These are phyloP conservation scores for Drosophila rufa DNA, from an alignment of 1,140 invertebrate species.

Conservation along the genomic window DNA sequence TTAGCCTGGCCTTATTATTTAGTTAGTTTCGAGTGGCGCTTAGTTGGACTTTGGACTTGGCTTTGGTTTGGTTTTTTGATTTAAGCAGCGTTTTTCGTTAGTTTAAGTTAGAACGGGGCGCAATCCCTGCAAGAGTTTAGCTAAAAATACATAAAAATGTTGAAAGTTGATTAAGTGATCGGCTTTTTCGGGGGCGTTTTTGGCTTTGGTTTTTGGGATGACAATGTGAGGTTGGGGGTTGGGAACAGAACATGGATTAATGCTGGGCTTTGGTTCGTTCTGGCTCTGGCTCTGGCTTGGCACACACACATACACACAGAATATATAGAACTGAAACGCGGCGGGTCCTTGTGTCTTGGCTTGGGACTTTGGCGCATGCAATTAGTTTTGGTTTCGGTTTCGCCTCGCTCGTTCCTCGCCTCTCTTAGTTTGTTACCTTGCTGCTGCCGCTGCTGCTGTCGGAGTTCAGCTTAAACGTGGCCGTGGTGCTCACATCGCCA, in stretches of 20 bases:
- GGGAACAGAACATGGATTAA: constrained; percentile 5
- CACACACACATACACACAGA: constrained; percentile 19
- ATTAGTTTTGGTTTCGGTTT: constrained; percentile 21
- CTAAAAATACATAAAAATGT: constrained; percentile 81
- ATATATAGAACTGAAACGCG: constrained; percentile 3
- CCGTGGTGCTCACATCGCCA: constrained; percentile 62
- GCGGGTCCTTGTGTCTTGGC: constrained; percentile 8
- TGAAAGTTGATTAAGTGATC: constrained; percentile 61
- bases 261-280: neutral
- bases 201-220: constrained; percentile 1
- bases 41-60: constrained; percentile 17
- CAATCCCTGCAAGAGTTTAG: constrained; percentile 77
- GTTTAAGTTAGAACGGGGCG: constrained; percentile 63
- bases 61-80: constrained; percentile 9
- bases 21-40: constrained; percentile 12
- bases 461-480: constrained; percentile 55
- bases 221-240: constrained; percentile 15
- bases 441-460: constrained; percentile 27
- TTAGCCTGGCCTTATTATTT: constrained; percentile 12
- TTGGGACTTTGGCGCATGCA: constrained; percentile 21
- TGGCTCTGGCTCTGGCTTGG: neutral
- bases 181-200: constrained; percentile 1
- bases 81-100: constrained; percentile 22
- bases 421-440: constrained; percentile 53
- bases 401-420: neutral